Evolutionary conservation across 1,140 invertebrate species (phyloP).

Genomic region (Penaeus vannamei): DNA sequence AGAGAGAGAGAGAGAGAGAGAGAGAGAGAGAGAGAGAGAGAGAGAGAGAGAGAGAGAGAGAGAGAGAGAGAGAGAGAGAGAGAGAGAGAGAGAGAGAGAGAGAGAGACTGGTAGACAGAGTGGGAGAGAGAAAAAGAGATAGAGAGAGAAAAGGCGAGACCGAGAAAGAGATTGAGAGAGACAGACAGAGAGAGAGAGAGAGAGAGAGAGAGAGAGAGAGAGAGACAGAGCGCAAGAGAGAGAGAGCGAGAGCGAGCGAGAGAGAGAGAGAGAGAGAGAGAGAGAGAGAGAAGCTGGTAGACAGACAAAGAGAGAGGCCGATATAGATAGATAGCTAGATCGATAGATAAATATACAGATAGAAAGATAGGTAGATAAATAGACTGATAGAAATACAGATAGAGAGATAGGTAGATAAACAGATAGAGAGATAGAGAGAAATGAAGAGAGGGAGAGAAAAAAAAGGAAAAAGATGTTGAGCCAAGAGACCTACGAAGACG

Average conservation of each 20-base stretch:
- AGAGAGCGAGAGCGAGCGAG: not conserved
- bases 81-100: not conserved
- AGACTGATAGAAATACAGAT: not conserved
- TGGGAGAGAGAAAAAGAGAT: not conserved
- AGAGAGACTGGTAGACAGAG: not conserved
- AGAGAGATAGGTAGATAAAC: not conserved
- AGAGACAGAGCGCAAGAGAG: not conserved
- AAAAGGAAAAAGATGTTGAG: no score
- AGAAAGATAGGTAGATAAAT: not conserved
- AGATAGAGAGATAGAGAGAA: not conserved
- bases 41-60: constrained; percentile 12
- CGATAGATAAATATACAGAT: not conserved
- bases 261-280: not conserved
- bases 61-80: not conserved
- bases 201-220: constrained; percentile 7
- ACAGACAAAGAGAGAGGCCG: not conserved
- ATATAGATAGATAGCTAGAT: not conserved
- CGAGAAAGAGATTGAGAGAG: not conserved
- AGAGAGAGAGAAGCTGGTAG: not conserved
- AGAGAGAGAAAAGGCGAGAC: no score
- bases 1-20: constrained; percentile 23
- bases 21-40: not conserved
- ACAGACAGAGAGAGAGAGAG: not conserved
- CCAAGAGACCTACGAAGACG: no score
- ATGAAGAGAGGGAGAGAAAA: no score